A percentile compares a stretch with the other conserved stretches of the same genome.
Evolutionary conservation across 2,797 vertebrate genomes (phyloP).

Genomic region (Basileuterus tristriatus): DNA sequence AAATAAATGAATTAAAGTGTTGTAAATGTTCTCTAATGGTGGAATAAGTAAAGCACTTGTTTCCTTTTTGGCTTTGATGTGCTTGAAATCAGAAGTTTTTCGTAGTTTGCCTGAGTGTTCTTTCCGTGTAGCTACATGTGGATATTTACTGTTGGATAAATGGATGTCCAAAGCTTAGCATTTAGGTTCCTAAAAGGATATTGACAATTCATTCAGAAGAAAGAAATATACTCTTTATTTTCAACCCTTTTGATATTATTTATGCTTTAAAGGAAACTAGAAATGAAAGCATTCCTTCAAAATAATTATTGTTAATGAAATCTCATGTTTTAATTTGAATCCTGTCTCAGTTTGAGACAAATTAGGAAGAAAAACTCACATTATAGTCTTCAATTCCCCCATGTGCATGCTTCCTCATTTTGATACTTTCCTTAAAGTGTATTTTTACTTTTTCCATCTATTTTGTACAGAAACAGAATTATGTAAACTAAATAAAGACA

Average conservation of each 20-base stretch:
- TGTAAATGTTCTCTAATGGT: background rate
- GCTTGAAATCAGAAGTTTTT: background rate
- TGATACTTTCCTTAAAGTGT: background rate
- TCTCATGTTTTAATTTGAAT: background rate
- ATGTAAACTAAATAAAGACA: conserved; percentile 1
- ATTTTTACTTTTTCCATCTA: background rate
- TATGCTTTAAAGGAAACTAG: background rate
- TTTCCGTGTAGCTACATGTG: background rate
- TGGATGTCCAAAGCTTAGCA: background rate
- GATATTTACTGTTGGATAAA: background rate
- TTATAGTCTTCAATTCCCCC: background rate
- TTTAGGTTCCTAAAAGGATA: background rate
- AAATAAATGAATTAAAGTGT: background rate
- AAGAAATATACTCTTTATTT: background rate
- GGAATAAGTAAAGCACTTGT: background rate
- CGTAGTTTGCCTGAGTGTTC: background rate
- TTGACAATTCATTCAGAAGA: background rate
- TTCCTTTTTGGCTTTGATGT: background rate
- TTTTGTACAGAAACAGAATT: background rate
- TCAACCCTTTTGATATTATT: background rate
- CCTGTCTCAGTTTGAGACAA: background rate
- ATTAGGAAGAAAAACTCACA: background rate
- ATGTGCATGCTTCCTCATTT: background rate
- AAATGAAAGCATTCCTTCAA: background rate
- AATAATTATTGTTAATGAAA: background rate